These are phyloP conservation scores for Hyposmocoma kahamanoa DNA, from an alignment of 1,140 invertebrate species.

Conservation along the genomic window DNA sequence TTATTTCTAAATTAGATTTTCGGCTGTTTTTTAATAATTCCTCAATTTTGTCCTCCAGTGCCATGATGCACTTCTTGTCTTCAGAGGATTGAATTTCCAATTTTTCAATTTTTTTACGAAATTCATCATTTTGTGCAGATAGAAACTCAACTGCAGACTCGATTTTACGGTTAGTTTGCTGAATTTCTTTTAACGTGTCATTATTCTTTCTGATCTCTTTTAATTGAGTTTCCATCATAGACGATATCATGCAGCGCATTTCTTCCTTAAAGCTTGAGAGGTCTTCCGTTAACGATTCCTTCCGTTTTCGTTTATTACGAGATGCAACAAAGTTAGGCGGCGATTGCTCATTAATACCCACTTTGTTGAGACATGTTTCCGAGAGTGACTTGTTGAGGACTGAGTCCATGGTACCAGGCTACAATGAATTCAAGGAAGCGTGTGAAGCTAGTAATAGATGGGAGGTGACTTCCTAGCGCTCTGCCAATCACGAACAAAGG, in stretches of 20 bases:
- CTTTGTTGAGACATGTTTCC: no score
- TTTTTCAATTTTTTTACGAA: neutral
- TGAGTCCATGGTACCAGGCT: no score
- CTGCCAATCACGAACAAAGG: no score
- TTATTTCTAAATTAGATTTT: neutral
- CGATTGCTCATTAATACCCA: no score
- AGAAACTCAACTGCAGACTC: neutral
- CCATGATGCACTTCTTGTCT: neutral
- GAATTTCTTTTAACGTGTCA: neutral
- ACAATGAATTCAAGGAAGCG: no score
- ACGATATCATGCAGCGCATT: neutral
- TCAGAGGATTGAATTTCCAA: neutral
- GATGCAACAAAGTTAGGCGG: neutral
- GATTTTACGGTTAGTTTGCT: neutral
- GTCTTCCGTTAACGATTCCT: neutral
- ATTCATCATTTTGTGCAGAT: conserved; percentile 2
- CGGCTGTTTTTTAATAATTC: neutral
- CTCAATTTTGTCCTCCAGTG: neutral
- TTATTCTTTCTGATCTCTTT: neutral
- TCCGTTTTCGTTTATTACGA: neutral
- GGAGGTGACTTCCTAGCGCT: no score
- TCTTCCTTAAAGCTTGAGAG: neutral
- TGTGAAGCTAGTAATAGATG: no score
- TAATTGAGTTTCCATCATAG: neutral
- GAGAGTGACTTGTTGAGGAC: neutral